Evolutionary conservation across 1,140 invertebrate species (phyloP), one percentile per base, ranked within the genome.

Genomic region (Melipona quadrifasciata): DNA sequence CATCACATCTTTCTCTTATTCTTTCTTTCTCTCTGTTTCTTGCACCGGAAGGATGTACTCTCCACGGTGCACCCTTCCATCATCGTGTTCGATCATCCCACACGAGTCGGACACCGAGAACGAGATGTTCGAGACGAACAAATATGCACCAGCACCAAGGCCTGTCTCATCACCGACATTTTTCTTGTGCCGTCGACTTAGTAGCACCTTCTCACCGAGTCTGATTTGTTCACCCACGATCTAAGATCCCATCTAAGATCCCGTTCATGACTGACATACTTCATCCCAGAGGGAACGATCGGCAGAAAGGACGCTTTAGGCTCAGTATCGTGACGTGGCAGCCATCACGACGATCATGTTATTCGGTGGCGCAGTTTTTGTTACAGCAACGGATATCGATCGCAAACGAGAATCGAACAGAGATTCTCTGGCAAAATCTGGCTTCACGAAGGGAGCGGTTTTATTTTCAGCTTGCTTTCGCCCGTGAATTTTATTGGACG

Each of bases 121-220:
- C 31, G 58, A 67, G 51, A 65, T 53, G 39, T 57, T 47, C 19
- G 19, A 79, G 57, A 81, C n/a, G 58, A 85, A 80, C 81, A 24
- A 31, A 86, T n/a, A n/a, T 86, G 88, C 88, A 89, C 86, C 72
- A 88, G 80, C 87, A 89, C 77, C 86, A 71, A 83, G 64, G 67
- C 86, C 84, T 86, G 71, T 86, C 86, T 89, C 86, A 67, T 89
- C 87, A 77, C 78, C 57, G 31, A 77, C 19, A 64, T 78, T 68
- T 83, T 57, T 84, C 77, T 81, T 64, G 16, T 27, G 12, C 31
- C 80, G 61, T 71, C 71, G 68, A 88, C 21, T 80, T 80, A 88
- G 76, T 27, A 83, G 83, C 86, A 86, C 79, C 84, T 73, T 80
- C 74, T 39, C 53, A 71, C 58, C 5, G 58, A 17, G 12, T 14